Percentiles rank a stretch among this genome's conserved stretches.
These are phyloP conservation scores for Sebastes hopkinsi DNA, from an alignment of 2,797 vertebrate genomes.

Conservation along the genomic window DNA sequence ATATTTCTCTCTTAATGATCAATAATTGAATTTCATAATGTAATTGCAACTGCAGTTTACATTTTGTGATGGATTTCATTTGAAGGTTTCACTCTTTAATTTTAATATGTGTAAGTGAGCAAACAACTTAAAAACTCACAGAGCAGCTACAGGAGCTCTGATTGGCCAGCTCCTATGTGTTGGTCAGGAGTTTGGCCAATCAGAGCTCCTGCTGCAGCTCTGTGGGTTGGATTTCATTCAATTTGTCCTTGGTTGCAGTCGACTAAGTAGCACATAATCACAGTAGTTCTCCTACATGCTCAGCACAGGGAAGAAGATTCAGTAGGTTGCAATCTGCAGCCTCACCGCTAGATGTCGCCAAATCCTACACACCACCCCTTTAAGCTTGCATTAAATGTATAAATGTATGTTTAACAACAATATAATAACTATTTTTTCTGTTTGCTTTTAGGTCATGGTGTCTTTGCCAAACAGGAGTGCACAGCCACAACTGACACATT, in stretches of 20 bases:
- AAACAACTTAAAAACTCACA: neutral
- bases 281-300: too few relatives aligned
- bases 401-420: neutral
- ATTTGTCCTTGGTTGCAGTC: neutral
- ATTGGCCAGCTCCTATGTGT: neutral
- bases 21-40: neutral
- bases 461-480: conserved; percentile 26
- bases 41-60: neutral
- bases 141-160: neutral
- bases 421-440: neutral
- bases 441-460: conserved; percentile 32
- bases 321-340: neutral
- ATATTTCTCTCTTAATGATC: neutral
- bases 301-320: too few relatives aligned
- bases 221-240: neutral
- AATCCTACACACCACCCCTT: neutral
- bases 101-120: neutral
- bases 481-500: neutral
- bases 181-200: neutral
- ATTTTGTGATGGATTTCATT: neutral
- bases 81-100: neutral
- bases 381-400: neutral
- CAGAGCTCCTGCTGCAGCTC: neutral
- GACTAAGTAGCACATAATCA: neutral
- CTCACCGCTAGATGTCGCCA: neutral